Base-by-base conservation (phyloP, 2,113 vertebrate species). In the Atlantisia rogersi region DNA sequence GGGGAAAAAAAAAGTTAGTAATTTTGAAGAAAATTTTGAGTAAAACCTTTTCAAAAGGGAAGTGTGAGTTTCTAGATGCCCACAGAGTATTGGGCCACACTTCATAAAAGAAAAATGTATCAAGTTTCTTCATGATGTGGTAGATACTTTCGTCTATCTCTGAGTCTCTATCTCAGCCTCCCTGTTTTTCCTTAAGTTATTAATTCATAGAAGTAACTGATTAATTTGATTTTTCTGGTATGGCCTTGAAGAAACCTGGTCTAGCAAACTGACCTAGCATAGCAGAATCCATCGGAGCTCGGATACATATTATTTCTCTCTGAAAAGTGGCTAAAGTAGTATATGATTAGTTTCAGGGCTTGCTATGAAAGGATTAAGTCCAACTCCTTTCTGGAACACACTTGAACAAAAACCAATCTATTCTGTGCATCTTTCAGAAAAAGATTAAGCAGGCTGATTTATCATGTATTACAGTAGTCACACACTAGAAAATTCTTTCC, bases 401-500 rank as follows among this genome's bases (percentile, higher is more conserved):
- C 85, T 87, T 86, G 70, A 95, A 95, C 70, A 92, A 85, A 90
- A 63, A 21, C 35, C 25, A 26, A 82, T 92, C 83, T 91, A 42
- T 95, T 93, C 84, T 90, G 75, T 95, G 90, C 79, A 64, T 94
- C 92, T 95, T 94, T 95, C 65, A 78, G 68, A 80, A 90, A 95
- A 97, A 95, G 85, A 96, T 96, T 95, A 83, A 76, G 71, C 31
- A 92, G 65, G 28, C 55, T 96, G 83, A 85, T 94, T 94, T 93
- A 81, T 92, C 83, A 44, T 79, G 53, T 62, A 71, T 90, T 93
- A 59, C 53, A 65, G 85, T 86, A 96, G 76, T 90, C 84, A 58
- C 71, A 88, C 39, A 71, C 76, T 65, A 84, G 88, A 91, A 95
- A 94, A 88, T 86, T 83, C 75, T 86, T 95, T 91, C 86, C 74